These are phyloP conservation scores for Ramphastos sulfuratus DNA, from an alignment of 2,113 vertebrate species.

Conservation along the genomic window DNA sequence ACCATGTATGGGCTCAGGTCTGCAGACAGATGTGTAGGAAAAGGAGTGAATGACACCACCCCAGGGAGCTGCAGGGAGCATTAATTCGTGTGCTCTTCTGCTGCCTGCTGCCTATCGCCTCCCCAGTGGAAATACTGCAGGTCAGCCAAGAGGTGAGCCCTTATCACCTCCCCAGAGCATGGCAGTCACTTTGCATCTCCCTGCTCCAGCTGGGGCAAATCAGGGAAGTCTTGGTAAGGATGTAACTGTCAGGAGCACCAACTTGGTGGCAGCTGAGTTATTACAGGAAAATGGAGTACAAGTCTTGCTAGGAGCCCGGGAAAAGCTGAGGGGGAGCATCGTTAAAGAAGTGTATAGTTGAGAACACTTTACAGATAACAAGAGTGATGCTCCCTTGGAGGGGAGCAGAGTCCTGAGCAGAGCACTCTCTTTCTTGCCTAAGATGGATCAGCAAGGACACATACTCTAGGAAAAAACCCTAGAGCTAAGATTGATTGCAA, in stretches of 20 bases:
- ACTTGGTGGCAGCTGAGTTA: constrained; percentile 43
- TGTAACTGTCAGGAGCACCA: constrained; percentile 40
- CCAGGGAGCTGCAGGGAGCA: constrained; percentile 17
- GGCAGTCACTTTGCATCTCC: constrained; percentile 33
- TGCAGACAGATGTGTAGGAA: constrained; percentile 11
- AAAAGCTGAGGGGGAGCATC: constrained; percentile 23
- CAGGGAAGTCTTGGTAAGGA: constrained; percentile 25
- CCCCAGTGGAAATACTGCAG: constrained; percentile 26
- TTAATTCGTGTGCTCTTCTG: constrained; percentile 32
- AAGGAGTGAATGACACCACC: constrained; percentile 1
- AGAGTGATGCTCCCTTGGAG: neutral
- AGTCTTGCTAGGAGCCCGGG: neutral
- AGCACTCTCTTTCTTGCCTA: neutral
- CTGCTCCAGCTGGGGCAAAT: constrained; percentile 42
- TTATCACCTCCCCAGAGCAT: constrained; percentile 10
- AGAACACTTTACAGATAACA: neutral
- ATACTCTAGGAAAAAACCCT: neutral
- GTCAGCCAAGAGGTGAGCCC: constrained; percentile 41
- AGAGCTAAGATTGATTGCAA: neutral
- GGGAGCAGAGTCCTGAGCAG: neutral
- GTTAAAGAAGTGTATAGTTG: constrained; percentile 30
- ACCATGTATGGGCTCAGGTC: neutral
- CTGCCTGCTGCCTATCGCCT: neutral
- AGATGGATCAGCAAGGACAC: neutral
- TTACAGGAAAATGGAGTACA: constrained; percentile 50